phyloP scores from a whole-genome alignment of 2,113 vertebrate genomes.

The Mustela lutreola region DNA sequence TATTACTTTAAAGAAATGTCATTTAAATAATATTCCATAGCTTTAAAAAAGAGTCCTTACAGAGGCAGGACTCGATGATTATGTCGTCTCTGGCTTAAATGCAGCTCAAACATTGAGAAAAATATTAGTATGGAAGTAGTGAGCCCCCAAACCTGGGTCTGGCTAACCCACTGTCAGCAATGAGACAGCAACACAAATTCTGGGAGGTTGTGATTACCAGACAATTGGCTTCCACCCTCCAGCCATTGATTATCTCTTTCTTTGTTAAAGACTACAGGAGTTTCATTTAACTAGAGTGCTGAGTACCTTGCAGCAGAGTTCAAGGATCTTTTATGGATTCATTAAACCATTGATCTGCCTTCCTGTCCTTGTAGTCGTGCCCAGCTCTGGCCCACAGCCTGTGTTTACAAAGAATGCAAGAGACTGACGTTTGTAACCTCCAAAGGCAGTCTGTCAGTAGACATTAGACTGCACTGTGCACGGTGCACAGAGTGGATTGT shows the following conservation, averaged over 20 bases:
- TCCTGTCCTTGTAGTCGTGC: conserved; percentile 73
- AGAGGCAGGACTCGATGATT: background rate
- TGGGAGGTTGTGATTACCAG: conserved; percentile 24
- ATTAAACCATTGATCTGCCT: conserved; percentile 80
- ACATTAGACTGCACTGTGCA: conserved; percentile 73
- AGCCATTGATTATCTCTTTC: conserved; percentile 60
- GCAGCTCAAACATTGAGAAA: background rate
- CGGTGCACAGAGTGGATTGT: conserved; percentile 58
- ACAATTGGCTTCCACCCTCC: conserved; percentile 31
- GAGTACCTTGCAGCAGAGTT: conserved; percentile 51
- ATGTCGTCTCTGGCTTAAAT: background rate
- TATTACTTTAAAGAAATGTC: conserved; percentile 61
- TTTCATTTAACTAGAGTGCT: background rate
- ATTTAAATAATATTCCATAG: conserved; percentile 41
- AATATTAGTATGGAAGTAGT: background rate
- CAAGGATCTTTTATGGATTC: conserved; percentile 71
- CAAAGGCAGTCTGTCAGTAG: conserved; percentile 77
- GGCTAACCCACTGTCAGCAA: background rate
- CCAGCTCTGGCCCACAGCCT: conserved; percentile 78
- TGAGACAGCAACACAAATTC: conserved; percentile 12
- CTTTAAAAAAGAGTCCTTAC: conserved; percentile 11
- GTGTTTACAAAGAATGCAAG: conserved; percentile 72
- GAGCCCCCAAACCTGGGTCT: background rate
- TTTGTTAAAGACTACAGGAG: conserved; percentile 71
- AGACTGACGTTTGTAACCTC: conserved; percentile 67